Conservation (phyloP, 2,113 vertebrate genomes). For the Synchiropus splendidus region DNA sequence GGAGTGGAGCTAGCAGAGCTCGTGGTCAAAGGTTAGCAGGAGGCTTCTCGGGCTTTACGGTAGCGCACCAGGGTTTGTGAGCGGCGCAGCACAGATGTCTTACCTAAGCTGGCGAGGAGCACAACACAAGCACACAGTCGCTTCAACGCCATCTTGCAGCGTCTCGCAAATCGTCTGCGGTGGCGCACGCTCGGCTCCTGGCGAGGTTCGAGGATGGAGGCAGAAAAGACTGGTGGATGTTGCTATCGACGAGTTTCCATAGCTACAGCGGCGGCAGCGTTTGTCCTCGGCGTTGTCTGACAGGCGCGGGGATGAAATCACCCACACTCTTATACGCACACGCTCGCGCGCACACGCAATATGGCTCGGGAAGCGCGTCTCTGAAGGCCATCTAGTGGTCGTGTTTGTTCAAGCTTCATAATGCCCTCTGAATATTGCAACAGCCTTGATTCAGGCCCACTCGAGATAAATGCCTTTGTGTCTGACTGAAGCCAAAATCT, state of each 20-base stretch:
- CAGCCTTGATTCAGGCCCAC: not conserved
- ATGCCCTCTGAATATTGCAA: not conserved
- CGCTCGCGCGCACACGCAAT: too few relatives aligned
- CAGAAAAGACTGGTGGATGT: constrained; percentile 54
- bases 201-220: constrained; percentile 43
- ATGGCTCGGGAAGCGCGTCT: too few relatives aligned
- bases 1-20: constrained; percentile 11
- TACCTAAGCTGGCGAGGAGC: constrained; percentile 52
- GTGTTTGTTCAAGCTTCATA: not conserved
- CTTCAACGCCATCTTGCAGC: constrained; percentile 67
- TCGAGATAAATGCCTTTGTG: too few relatives aligned
- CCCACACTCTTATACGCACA: too few relatives aligned
- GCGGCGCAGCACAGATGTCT: constrained; percentile 17
- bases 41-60: constrained; percentile 8
- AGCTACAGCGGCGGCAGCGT: constrained; percentile 24
- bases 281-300: constrained; percentile 25
- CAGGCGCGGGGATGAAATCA: constrained; percentile 10
- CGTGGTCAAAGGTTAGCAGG: constrained; percentile 12
- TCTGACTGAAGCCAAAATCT: too few relatives aligned
- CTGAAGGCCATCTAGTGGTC: not conserved
- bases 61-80: not conserved
- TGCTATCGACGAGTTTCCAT: constrained; percentile 69
- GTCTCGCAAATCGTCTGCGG: constrained; percentile 29
- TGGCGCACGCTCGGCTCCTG: constrained; percentile 45
- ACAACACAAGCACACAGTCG: constrained; percentile 35